phyloP scores from a whole-genome alignment of 2,113 vertebrate genomes.

The Chinchilla lanigera region DNA sequence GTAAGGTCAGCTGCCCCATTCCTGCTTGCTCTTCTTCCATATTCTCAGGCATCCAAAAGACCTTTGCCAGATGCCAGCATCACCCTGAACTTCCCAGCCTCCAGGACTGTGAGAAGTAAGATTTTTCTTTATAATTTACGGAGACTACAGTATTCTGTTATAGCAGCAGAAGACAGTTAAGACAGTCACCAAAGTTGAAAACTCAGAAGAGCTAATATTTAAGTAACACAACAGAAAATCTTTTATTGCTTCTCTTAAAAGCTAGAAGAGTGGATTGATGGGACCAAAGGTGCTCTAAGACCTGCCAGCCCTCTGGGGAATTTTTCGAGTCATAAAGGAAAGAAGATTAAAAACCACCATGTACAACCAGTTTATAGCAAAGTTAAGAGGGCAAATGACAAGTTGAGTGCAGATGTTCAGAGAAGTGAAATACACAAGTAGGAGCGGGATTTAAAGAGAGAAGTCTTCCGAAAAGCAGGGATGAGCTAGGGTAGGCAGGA shows the following conservation, averaged over 20 bases:
- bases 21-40: neutral
- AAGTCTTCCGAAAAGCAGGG: neutral
- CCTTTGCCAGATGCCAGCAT: neutral
- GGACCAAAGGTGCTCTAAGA: neutral
- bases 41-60: neutral
- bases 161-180: neutral
- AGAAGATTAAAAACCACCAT: neutral
- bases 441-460: neutral
- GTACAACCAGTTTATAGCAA: neutral
- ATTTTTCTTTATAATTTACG: neutral
- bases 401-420: neutral
- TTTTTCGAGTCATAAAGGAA: neutral
- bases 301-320: neutral
- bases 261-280: accelerated
- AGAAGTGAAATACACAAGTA: neutral
- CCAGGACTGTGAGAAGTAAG: neutral
- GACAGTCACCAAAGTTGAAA: neutral
- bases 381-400: neutral
- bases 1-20: neutral
- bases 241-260: neutral
- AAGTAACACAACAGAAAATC: neutral
- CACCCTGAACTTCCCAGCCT: neutral
- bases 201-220: neutral
- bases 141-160: neutral
- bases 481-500: neutral